These are phyloP conservation scores for Eupithecia exiguata DNA, from an alignment of 2,888 invertebrate species.

Conservation along the genomic window DNA sequence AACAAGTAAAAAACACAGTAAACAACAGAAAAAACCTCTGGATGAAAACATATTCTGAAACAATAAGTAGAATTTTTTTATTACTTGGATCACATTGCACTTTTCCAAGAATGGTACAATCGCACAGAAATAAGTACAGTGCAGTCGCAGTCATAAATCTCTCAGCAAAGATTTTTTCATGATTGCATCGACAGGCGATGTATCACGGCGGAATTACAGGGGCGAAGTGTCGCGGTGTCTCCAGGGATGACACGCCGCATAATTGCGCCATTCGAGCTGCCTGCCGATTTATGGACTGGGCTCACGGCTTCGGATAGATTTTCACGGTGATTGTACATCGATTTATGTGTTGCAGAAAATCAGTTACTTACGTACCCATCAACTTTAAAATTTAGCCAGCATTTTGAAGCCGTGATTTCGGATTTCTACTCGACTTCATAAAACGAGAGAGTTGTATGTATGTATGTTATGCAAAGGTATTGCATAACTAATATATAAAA, in stretches of 20 bases:
- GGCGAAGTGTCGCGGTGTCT: slow-evolving; percentile 25
- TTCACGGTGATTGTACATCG: slow-evolving; percentile 7
- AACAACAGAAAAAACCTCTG: background rate
- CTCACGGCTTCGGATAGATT: slow-evolving; percentile 12
- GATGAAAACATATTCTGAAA: background rate
- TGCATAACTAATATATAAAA: no score
- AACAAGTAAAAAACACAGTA: background rate
- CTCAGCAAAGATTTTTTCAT: slow-evolving; percentile 22
- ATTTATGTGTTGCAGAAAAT: slow-evolving; percentile 1
- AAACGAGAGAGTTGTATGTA: background rate
- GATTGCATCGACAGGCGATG: slow-evolving; percentile 32
- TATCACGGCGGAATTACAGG: slow-evolving; percentile 28
- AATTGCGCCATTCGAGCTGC: slow-evolving; percentile 31
- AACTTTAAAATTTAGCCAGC: background rate
- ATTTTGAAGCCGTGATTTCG: background rate
- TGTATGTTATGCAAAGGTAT: no score
- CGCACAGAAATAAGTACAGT: background rate
- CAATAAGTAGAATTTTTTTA: background rate
- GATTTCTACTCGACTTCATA: background rate
- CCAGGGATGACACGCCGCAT: slow-evolving; percentile 33
- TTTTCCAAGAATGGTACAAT: background rate
- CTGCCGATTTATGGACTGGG: slow-evolving; percentile 26
- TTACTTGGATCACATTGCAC: background rate
- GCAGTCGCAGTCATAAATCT: slow-evolving; percentile 23
- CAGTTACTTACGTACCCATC: background rate